phyloP scores from a whole-genome alignment of 2,888 invertebrate genomes.

The Lomographa bimaculata region DNA sequence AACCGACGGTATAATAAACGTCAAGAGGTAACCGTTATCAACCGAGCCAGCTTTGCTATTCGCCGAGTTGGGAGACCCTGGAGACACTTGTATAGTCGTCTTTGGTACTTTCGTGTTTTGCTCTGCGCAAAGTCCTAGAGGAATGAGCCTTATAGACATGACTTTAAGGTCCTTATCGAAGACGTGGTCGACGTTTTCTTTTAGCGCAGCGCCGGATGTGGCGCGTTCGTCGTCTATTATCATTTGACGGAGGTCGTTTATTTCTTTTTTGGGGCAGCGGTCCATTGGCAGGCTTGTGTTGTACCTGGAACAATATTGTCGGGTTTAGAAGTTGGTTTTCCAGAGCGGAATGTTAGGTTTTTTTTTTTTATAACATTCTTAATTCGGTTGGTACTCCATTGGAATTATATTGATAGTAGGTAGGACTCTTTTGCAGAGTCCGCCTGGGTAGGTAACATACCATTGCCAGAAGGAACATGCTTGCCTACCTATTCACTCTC shows the following conservation, averaged over 20 bases:
- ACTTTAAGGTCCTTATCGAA: constrained; percentile 90
- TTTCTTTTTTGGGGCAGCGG: constrained; percentile 90
- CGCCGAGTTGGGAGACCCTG: constrained; percentile 50
- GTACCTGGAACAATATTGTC: constrained; percentile 66
- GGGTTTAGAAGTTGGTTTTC: not conserved
- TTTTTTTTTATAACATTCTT: too few relatives aligned
- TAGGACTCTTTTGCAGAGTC: too few relatives aligned
- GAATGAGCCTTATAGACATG: constrained; percentile 84
- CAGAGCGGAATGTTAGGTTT: too few relatives aligned
- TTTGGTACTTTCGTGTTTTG: constrained; percentile 67
- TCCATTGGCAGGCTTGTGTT: constrained; percentile 90
- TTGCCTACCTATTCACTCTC: too few relatives aligned
- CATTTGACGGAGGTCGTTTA: constrained; percentile 87
- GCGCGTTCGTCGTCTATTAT: constrained; percentile 86
- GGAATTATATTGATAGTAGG: too few relatives aligned
- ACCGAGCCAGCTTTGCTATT: constrained; percentile 57
- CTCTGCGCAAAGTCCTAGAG: constrained; percentile 84
- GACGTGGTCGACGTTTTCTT: constrained; percentile 84
- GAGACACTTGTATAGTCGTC: constrained; percentile 45
- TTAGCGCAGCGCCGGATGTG: constrained; percentile 57
- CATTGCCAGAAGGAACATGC: too few relatives aligned
- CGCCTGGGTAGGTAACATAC: too few relatives aligned
- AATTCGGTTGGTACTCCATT: too few relatives aligned
- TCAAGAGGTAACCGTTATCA: constrained; percentile 84
- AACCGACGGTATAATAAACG: constrained; percentile 94